Conservation (phyloP, 2,888 invertebrate genomes). For the Lasioglossum vierecki region DNA sequence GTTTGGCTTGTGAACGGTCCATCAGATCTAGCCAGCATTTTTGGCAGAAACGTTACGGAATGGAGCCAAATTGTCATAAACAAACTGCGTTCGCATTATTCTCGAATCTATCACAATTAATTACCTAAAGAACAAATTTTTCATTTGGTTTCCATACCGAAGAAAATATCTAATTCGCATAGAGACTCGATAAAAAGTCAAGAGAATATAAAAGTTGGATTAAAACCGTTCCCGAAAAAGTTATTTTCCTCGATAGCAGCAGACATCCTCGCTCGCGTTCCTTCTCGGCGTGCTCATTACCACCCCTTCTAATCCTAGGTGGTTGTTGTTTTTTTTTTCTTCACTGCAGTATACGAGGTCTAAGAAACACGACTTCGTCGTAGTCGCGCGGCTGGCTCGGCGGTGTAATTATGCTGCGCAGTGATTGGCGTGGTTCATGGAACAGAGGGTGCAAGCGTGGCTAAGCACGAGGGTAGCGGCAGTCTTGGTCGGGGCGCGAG, state of each 20-base stretch:
- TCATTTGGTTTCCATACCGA: no score
- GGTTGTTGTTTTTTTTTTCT: conserved; percentile 55
- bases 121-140: background rate
- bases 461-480: conserved; percentile 71
- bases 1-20: no score
- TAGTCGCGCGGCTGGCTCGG: conserved; percentile 76
- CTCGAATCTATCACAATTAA: background rate
- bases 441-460: conserved; percentile 78
- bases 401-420: conserved; percentile 83
- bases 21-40: no score
- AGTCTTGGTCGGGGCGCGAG: conserved; percentile 38
- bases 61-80: no score
- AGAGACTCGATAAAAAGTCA: no score
- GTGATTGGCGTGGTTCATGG: conserved; percentile 83
- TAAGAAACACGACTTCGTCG: conserved; percentile 76
- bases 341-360: conserved; percentile 75
- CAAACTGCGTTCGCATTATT: no score
- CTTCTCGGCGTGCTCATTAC: conserved; percentile 4
- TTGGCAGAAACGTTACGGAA: no score
- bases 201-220: background rate
- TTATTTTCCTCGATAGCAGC: conserved; percentile 28
- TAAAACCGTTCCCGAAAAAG: conserved; percentile 9
- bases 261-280: conserved; percentile 28
- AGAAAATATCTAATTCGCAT: background rate
- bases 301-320: conserved; percentile 9